phyloP scores from a whole-genome alignment of 2,113 vertebrate genomes.

The Antigone vipio region DNA sequence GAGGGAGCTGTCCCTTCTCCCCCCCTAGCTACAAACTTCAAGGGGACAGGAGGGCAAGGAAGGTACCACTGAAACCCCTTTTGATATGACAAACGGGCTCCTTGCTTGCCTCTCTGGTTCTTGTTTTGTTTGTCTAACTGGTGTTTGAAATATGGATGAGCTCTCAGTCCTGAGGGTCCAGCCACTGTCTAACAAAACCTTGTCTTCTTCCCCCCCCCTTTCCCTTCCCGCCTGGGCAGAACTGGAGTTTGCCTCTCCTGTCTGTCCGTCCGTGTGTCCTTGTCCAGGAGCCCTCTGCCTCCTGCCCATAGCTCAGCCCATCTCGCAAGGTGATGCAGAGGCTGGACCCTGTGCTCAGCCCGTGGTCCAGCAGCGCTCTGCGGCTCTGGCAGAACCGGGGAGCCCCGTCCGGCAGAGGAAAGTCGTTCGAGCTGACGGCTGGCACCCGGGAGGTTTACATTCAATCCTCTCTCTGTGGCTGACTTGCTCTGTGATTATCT shows the following conservation, averaged over 20 bases:
- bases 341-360: not conserved
- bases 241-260: not conserved
- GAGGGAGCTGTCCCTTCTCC: constrained; percentile 52
- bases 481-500: not conserved
- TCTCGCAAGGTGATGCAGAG: not conserved
- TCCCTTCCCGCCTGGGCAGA: not conserved
- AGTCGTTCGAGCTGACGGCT: rapidly evolving
- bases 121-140: constrained; percentile 75
- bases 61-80: constrained; percentile 70
- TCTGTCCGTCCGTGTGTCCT: not conserved
- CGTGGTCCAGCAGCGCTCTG: rapidly evolving
- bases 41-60: constrained; percentile 67
- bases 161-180: constrained; percentile 47
- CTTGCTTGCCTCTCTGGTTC: constrained; percentile 69
- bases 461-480: not conserved
- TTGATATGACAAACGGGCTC: constrained; percentile 73
- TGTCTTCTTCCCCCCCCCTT: not conserved
- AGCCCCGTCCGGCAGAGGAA: not conserved
- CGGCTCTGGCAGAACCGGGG: not conserved
- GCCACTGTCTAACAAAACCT: not conserved
- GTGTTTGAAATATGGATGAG: constrained; percentile 71
- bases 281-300: not conserved
- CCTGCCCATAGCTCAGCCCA: not conserved
- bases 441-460: not conserved
- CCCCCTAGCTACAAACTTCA: constrained; percentile 57